These are phyloP conservation scores for Stenchaetothrips biformis DNA, from an alignment of 2,888 invertebrate species.

Conservation along the genomic window DNA sequence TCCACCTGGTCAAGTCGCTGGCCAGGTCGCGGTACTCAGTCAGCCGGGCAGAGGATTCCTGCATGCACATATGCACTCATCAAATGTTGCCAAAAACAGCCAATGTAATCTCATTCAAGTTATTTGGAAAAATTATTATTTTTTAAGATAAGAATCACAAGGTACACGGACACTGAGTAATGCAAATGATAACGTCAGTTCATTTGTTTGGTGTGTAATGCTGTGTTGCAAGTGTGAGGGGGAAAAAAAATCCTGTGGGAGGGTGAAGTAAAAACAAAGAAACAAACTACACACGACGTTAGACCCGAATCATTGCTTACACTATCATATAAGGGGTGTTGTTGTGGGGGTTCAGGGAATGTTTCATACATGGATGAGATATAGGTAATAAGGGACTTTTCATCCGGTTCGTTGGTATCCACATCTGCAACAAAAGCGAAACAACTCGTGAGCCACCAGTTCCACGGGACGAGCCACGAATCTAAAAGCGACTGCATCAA, in stretches of 20 bases:
- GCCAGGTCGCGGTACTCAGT: slow-evolving; percentile 89
- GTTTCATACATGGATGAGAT: slow-evolving; percentile 99
- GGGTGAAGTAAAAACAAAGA: not conserved
- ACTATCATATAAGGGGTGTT: slow-evolving; percentile 85
- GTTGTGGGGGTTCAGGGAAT: slow-evolving; percentile 90
- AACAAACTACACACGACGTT: not conserved
- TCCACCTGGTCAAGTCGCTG: slow-evolving; percentile 82
- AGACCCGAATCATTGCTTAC: slow-evolving; percentile 41
- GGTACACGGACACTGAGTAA: not conserved
- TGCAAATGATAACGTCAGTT: not conserved
- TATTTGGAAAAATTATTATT: not conserved
- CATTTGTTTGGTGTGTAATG: not conserved
- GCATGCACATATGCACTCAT: slow-evolving; percentile 28
- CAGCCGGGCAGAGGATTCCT: slow-evolving; percentile 80
- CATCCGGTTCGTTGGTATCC: slow-evolving; percentile 97
- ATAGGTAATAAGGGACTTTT: slow-evolving; percentile 99
- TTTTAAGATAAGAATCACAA: not conserved
- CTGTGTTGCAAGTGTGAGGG: not conserved
- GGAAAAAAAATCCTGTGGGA: not conserved
- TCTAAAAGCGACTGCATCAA: not conserved
- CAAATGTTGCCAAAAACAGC: not conserved
- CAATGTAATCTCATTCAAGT: not conserved
- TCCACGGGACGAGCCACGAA: not conserved
- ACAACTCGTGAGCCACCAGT: slow-evolving; percentile 28
- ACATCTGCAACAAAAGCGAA: slow-evolving; percentile 69